Conservation (phyloP, 2,797 vertebrate species). For the Enteromius fasciolatus region DNA sequence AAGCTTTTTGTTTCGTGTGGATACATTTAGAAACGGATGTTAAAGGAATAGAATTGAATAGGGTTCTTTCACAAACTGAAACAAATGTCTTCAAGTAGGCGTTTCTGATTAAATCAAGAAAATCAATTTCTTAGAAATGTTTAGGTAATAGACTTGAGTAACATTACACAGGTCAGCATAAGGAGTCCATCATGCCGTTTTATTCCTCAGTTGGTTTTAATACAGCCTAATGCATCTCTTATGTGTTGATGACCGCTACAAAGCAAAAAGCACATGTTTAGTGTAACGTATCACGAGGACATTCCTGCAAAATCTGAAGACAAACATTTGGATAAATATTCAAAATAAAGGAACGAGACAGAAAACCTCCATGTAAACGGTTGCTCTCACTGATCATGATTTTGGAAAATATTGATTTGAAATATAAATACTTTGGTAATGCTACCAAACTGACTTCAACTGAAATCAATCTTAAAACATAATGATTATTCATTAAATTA, state of each 20-base stretch:
- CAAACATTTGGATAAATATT: conserved; percentile 5
- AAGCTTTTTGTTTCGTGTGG: background rate
- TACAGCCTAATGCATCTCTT: conserved; percentile 5
- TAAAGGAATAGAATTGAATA: background rate
- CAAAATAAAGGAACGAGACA: background rate
- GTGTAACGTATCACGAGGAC: background rate
- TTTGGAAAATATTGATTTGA: background rate
- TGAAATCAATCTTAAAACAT: background rate
- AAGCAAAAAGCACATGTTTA: conserved; percentile 16
- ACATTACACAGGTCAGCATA: background rate
- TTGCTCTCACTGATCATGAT: background rate
- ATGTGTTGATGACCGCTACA: background rate
- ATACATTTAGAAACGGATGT: background rate
- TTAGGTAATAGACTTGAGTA: background rate
- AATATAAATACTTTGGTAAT: background rate
- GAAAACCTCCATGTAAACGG: background rate
- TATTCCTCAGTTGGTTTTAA: conserved; percentile 3
- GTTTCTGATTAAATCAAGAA: background rate
- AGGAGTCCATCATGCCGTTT: background rate
- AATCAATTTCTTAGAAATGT: conserved; percentile 2
- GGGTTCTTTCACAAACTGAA: background rate
- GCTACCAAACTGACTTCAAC: background rate
- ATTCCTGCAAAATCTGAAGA: background rate
- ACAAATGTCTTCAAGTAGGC: background rate
- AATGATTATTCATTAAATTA: background rate